Base-by-base conservation (phyloP, 2,113 vertebrate species). In the Gasterosteus nipponicus region DNA sequence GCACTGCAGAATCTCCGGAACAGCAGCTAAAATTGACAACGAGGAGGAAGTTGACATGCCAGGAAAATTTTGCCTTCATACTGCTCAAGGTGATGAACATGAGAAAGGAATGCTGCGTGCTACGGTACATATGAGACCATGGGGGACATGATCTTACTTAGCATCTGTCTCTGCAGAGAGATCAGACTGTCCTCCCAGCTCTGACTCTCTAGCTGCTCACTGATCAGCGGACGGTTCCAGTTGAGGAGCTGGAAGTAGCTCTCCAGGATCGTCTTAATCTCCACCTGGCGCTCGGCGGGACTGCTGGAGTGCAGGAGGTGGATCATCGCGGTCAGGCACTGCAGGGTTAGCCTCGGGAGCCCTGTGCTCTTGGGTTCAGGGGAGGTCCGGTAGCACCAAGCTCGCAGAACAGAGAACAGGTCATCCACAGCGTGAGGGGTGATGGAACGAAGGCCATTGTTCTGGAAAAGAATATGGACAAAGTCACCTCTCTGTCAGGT, bases 1-100 rank as follows among this genome's bases (percentile, higher is more conserved):
- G 3, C 96, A 99, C 42, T 94, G 94, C 89, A 99, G 90, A 95
- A 99, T 99, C 94, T 95, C 94, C 0, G 96, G 97, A 85, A 99
- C 95, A 49, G 96, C 94, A 4, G 95, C 98, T 99, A 58, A 3
- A 12, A 69, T 2, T 4, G 58, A 69, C 51, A 80, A 84, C 57
- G 70, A 26, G n/a, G 4, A 38, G 29, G 46, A 84, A 47, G 62
- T 56, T 79, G 62, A 67, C 49, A 62, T 22, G 49, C 59, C 1
- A 38, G n/a, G 18, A 38, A 41, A 62, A 73, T 63, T 77, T 69
- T 8, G 15, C 58, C 15, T 58, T 31, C 9, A 19, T 44, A 15
- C 63, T 41, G 16, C 72, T 26, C 71, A 26, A 47, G 35, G 60
- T 22, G 54, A 47, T 41, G 31, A n/a, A 67, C 54, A 62, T 7